phyloP scores from a whole-genome alignment of 2,888 invertebrate genomes.

The Lepas anatifera region DNA sequence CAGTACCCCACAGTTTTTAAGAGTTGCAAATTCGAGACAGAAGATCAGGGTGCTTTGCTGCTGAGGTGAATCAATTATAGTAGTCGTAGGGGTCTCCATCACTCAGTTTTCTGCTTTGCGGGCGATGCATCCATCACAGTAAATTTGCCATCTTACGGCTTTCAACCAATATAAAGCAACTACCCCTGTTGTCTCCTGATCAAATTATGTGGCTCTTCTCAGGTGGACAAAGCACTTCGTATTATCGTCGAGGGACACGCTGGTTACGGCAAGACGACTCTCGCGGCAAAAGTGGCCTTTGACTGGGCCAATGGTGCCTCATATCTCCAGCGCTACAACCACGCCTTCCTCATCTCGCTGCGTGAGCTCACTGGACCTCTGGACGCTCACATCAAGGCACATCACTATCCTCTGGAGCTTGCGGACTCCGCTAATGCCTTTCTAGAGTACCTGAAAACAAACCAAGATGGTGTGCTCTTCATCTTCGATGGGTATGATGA shows the following conservation, averaged over 20 bases:
- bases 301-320: slow-evolving; percentile 3
- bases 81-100: no score
- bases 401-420: not conserved
- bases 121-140: no score
- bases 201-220: not conserved
- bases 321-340: slow-evolving; percentile 20
- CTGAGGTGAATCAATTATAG: no score
- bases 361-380: not conserved
- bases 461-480: slow-evolving; percentile 28
- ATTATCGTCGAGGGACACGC: slow-evolving; percentile 14
- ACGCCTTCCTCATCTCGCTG: not conserved
- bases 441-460: not conserved
- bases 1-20: no score
- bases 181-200: slow-evolving; percentile 25
- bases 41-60: no score
- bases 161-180: slow-evolving; percentile 28
- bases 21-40: no score
- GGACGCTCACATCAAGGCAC: not conserved
- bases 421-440: not conserved
- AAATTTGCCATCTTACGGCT: slow-evolving; percentile 36
- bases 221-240: not conserved
- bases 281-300: not conserved
- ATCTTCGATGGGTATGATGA: slow-evolving; percentile 81
- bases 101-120: no score
- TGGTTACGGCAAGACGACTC: slow-evolving; percentile 30